These are phyloP conservation scores for Phylloscopus collybita DNA, from an alignment of 2,797 vertebrate species.

Conservation along the genomic window DNA sequence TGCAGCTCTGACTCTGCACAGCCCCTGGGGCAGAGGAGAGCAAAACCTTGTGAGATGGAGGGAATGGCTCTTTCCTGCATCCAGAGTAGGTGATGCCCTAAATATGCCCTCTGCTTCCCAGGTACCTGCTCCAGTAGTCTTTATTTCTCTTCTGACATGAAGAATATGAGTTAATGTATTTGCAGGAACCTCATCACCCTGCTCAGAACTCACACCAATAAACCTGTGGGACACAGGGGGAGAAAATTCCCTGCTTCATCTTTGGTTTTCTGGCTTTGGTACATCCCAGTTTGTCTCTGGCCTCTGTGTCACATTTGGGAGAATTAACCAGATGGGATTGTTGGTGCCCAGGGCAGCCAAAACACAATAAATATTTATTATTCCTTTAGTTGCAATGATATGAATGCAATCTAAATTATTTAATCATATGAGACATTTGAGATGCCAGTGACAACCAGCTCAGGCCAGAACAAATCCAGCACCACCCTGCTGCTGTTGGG, in stretches of 20 bases:
- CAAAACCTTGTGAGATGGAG: neutral
- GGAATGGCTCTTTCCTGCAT: neutral
- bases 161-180: neutral
- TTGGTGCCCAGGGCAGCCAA: neutral
- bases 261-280: neutral
- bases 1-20: neutral
- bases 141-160: neutral
- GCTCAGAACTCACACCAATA: neutral
- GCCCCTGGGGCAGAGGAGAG: neutral
- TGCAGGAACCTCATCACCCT: neutral
- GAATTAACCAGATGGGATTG: neutral
- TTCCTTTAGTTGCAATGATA: neutral
- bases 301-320: neutral
- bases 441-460: neutral
- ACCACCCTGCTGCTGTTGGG: neutral
- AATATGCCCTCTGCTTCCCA: neutral
- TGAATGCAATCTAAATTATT: neutral
- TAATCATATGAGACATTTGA: neutral
- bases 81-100: neutral
- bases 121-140: neutral
- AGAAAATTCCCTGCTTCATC: neutral
- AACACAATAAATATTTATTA: neutral
- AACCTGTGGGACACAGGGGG: neutral
- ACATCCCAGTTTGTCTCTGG: neutral
- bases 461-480: neutral